These are phyloP conservation scores for Olivierus martensii DNA, from an alignment of 1,140 invertebrate genomes.

Conservation along the genomic window DNA sequence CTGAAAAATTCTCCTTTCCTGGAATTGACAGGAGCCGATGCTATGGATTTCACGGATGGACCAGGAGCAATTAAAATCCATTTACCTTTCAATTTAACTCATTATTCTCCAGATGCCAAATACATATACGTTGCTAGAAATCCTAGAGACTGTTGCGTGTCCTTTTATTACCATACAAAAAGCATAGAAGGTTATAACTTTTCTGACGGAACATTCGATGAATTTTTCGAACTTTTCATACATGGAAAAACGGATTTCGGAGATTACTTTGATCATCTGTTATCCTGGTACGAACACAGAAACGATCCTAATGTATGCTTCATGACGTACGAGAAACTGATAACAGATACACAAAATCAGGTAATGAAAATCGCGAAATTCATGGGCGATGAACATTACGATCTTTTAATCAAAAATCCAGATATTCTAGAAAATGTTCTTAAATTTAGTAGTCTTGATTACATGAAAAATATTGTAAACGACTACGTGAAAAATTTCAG, in stretches of 20 bases:
- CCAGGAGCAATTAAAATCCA: no score
- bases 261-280: constrained; percentile 20
- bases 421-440: constrained; percentile 12
- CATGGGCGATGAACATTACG: constrained; percentile 6
- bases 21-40: not conserved
- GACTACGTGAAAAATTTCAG: constrained; percentile 4
- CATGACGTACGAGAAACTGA: constrained; percentile 14
- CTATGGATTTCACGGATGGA: not conserved
- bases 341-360: not conserved
- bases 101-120: constrained; percentile 29
- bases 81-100: not conserved
- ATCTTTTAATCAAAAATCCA: not conserved
- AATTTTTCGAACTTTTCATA: constrained; percentile 29
- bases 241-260: constrained; percentile 28
- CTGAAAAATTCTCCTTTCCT: no score
- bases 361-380: constrained; percentile 6
- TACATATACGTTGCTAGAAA: constrained; percentile 63
- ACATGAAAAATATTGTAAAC: constrained; percentile 16
- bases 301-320: constrained; percentile 15
- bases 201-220: constrained; percentile 28
- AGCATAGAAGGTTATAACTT: no score
- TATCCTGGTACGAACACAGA: no score
- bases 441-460: constrained; percentile 6
- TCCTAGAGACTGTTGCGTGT: constrained; percentile 77
- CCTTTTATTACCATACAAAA: no score